Base-by-base conservation (phyloP, 2,797 vertebrate species). In the Artibeus lituratus region DNA sequence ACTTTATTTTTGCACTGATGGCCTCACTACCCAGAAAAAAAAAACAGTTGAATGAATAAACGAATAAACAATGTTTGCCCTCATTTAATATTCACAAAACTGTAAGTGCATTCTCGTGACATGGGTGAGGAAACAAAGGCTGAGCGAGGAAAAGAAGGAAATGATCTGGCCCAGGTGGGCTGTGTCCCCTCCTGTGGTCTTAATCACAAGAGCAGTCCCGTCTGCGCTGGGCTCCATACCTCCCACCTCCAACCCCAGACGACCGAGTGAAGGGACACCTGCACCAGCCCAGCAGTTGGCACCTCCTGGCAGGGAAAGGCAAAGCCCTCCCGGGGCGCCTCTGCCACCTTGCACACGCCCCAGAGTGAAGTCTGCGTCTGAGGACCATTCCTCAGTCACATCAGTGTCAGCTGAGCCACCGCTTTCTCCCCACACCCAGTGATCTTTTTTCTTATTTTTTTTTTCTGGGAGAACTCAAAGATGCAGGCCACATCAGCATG, bases 361-460 rank as follows among this genome's bases (percentile, higher is more conserved):
- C 67, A 32, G n/a, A 8, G 39, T 47, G 21, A 42, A 18, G 0
- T 24, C 29, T 67, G 10, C 0, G 0, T 39, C 19, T 53, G 35
- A 32, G 24, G 7, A n/a, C 37, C 26, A 1, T 6, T 5, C 16
- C n/a, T 44, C 26, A 26, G 5, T 53, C 57, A 80, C n/a, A 42
- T 21, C 42, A 37, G 42, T 18, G 6, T 32, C 90, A 6, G 14
- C 83, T 47, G 39, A 42, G 24, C 91, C 2, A 1, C n/a, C 2
- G 0, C 73, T 29, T 76, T 22, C 32, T 49, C 62, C 49, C 29
- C 35, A 32, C 19, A 14, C 49, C 32, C 94, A n/a, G 35, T 47
- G 89, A n/a, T 57, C 53, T 67, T 70, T 74, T 76, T 26, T 87
- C 94, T 94, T 88, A 69, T 35, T 53, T 69, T 96, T 86, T 49